phyloP scores from a whole-genome alignment of 2,888 invertebrate species.

The Apodemia duryi region DNA sequence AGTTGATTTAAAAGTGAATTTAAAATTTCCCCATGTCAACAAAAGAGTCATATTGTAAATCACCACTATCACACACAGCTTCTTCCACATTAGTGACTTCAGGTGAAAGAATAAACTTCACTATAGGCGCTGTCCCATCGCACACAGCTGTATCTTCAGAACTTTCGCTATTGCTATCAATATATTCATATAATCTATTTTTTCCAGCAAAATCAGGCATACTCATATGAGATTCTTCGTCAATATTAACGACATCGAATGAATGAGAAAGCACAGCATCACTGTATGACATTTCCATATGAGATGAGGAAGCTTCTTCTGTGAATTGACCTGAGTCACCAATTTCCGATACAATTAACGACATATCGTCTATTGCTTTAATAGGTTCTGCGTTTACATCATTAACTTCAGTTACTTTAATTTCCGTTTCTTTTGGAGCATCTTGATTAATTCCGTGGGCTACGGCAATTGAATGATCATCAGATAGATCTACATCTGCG shows the following conservation, averaged over 20 bases:
- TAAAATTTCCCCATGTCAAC: constrained; percentile 76
- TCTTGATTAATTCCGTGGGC: not conserved
- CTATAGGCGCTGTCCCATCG: constrained; percentile 39
- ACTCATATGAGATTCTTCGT: constrained; percentile 37
- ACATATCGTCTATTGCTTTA: constrained; percentile 45
- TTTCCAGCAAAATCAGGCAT: constrained; percentile 32
- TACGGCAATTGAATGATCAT: constrained; percentile 46
- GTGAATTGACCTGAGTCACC: constrained; percentile 67
- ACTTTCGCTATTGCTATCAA: constrained; percentile 60
- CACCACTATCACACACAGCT: constrained; percentile 54
- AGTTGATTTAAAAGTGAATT: constrained; percentile 6
- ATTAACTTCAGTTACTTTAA: not conserved
- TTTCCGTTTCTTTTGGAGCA: not conserved
- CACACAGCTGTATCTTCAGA: constrained; percentile 63
- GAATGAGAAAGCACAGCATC: constrained; percentile 67
- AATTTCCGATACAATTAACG: constrained; percentile 57
- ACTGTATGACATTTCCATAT: constrained; percentile 51
- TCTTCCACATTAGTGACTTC: constrained; percentile 39
- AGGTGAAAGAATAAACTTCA: constrained; percentile 16
- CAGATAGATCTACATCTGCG: constrained; percentile 62
- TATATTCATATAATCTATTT: constrained; percentile 52
- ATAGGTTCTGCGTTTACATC: constrained; percentile 24
- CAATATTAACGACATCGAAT: constrained; percentile 53
- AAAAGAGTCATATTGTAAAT: constrained; percentile 73
- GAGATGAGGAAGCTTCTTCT: constrained; percentile 61